Conservation (phyloP, 1,140 invertebrate species). For the Carposina sasakii region DNA sequence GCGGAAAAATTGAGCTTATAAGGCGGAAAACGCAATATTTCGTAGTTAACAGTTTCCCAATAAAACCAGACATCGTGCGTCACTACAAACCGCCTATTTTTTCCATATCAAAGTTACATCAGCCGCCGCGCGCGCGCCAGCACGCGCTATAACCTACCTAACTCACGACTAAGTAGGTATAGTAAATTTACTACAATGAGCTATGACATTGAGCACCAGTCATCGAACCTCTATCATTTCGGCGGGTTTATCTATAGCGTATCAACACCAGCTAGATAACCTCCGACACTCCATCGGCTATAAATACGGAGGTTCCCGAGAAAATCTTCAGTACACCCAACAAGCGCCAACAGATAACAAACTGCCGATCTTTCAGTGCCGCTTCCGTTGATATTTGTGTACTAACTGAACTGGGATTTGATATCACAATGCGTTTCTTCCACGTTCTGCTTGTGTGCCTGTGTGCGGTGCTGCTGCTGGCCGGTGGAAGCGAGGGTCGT, state of each 20-base stretch:
- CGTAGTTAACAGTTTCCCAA: too few species aligned
- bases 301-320: conserved; percentile 33
- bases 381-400: too few species aligned
- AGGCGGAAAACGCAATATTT: too few species aligned
- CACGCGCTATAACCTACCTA: conserved; percentile 32
- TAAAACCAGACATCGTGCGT: too few species aligned
- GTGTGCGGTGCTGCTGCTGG: conserved; percentile 25
- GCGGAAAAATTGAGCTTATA: too few species aligned
- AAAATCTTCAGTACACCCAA: conserved; percentile 43
- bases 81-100: too few species aligned
- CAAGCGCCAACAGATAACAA: conserved; percentile 35
- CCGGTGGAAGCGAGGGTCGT: conserved; percentile 24
- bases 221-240: conserved; percentile 58
- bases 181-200: conserved; percentile 56
- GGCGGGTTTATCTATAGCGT: conserved; percentile 40
- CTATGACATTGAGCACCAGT: conserved; percentile 55
- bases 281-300: conserved; percentile 34
- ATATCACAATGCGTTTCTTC: conserved; percentile 47
- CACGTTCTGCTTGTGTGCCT: conserved; percentile 29
- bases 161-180: too few species aligned
- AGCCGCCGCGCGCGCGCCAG: too few species aligned
- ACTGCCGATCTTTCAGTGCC: too few species aligned
- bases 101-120: too few species aligned
- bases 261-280: conserved; percentile 63
- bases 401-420: too few species aligned